Conservation (phyloP, 2,113 vertebrate genomes). For the Thymallus thymallus region DNA sequence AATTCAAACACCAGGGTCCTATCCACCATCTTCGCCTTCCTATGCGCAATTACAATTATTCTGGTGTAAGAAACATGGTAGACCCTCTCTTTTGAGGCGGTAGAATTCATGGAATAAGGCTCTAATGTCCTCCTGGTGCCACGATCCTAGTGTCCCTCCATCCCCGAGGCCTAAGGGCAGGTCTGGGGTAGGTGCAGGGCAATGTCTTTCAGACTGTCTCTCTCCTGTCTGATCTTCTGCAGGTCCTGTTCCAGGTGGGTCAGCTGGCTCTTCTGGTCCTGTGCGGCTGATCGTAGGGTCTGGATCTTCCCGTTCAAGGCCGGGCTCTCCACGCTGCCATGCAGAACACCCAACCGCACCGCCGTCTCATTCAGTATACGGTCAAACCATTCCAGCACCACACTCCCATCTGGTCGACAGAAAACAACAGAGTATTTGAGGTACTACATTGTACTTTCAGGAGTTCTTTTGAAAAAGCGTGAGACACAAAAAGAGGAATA, state of each 20-base stretch:
- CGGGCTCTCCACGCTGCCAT: conserved; percentile 67
- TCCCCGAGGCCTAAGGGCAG: conserved; percentile 66
- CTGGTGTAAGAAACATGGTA: no score
- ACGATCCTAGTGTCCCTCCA: conserved; percentile 27
- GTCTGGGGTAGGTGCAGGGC: conserved; percentile 77
- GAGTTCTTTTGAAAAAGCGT: no score
- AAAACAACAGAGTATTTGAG: no score
- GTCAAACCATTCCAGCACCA: conserved; percentile 63
- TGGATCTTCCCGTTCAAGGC: conserved; percentile 76
- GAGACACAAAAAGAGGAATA: no score
- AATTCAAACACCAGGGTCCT: no score
- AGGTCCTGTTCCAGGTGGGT: conserved; percentile 77
- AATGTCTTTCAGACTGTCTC: conserved; percentile 85
- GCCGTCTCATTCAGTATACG: conserved; percentile 73
- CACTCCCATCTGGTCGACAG: conserved; percentile 56
- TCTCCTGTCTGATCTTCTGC: conserved; percentile 81
- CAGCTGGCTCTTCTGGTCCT: conserved; percentile 75
- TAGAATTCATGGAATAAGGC: no score
- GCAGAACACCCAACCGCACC: conserved; percentile 71
- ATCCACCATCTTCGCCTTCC: no score
- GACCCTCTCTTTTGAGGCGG: no score
- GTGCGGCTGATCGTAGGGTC: conserved; percentile 74
- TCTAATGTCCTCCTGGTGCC: background rate
- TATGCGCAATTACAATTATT: no score
- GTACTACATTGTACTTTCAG: no score